phyloP scores from a whole-genome alignment of 2,797 vertebrate genomes.

The Girardinus metallicus region DNA sequence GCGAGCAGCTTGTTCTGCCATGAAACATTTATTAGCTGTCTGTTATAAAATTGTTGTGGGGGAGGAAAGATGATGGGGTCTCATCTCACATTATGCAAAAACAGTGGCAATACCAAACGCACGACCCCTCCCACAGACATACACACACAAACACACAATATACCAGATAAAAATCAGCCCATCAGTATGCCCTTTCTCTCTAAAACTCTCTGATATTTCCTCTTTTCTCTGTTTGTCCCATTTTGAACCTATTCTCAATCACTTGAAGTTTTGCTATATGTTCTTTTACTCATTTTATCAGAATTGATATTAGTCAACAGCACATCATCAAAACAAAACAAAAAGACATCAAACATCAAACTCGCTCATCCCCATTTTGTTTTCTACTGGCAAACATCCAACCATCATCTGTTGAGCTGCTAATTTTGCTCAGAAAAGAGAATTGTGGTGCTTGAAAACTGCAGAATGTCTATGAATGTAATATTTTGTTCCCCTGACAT shows the following conservation, averaged over 20 bases:
- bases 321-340: conserved; percentile 18
- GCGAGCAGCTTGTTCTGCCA: conserved; percentile 90
- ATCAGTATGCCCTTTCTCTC: conserved; percentile 29
- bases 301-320: conserved; percentile 27
- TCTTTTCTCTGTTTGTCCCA: conserved; percentile 57
- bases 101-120: conserved; percentile 81
- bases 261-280: conserved; percentile 19
- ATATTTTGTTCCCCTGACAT: conserved; percentile 19
- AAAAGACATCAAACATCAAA: conserved; percentile 26
- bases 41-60: conserved; percentile 94
- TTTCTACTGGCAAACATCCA: conserved; percentile 28
- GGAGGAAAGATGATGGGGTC: conserved; percentile 83
- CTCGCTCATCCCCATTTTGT: conserved; percentile 20
- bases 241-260: conserved; percentile 36
- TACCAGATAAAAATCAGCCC: conserved; percentile 40
- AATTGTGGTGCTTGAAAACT: conserved; percentile 21
- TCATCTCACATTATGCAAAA: conserved; percentile 90
- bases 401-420: conserved; percentile 55
- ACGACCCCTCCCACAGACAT: conserved; percentile 6
- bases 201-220: conserved; percentile 52
- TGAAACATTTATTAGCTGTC: conserved; percentile 96
- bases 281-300: conserved; percentile 31
- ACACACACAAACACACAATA: conserved; percentile 9
- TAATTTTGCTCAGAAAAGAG: conserved; percentile 33
- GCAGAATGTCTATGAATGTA: conserved; percentile 18